Conservation (phyloP, 2,797 vertebrate species). For the Paedocypris micromegethes region DNA sequence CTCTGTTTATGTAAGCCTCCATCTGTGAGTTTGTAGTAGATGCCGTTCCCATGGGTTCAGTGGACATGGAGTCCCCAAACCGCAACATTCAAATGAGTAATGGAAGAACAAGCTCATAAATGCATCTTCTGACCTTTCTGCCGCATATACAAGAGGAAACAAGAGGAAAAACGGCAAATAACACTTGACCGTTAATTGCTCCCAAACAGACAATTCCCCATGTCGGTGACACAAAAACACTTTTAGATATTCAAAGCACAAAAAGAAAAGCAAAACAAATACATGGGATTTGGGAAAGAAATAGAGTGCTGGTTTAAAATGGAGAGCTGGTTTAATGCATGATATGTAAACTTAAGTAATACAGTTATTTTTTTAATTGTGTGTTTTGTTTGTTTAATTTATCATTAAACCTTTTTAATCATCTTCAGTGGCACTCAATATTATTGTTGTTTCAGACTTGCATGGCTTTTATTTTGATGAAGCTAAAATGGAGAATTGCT, state of each 20-base stretch:
- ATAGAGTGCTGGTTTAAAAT: no score
- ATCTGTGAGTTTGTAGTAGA: slow-evolving; percentile 53
- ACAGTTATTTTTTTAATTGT: no score
- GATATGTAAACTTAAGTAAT: no score
- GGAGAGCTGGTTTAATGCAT: no score
- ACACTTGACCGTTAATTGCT: slow-evolving; percentile 59
- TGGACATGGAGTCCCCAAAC: slow-evolving; percentile 60
- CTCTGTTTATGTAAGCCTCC: slow-evolving; percentile 46
- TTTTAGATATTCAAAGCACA: slow-evolving; percentile 48
- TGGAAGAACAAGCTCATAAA: slow-evolving; percentile 60
- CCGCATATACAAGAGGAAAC: slow-evolving; percentile 49
- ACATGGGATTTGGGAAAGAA: no score
- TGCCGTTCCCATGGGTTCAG: slow-evolving; percentile 43
- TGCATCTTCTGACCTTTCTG: slow-evolving; percentile 64
- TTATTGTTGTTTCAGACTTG: not conserved
- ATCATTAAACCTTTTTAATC: no score
- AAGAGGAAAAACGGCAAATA: slow-evolving; percentile 34
- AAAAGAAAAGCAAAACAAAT: slow-evolving; percentile 42
- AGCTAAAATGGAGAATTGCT: not conserved
- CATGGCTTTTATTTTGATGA: not conserved
- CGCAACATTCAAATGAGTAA: slow-evolving; percentile 67
- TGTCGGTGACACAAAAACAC: slow-evolving; percentile 43
- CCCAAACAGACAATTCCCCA: slow-evolving; percentile 50
- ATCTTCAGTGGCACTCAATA: no score
- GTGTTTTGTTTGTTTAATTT: slow-evolving; percentile 1